Evolutionary conservation across 2,888 invertebrate species (phyloP).

Genomic region (Coecobrya sp.): DNA sequence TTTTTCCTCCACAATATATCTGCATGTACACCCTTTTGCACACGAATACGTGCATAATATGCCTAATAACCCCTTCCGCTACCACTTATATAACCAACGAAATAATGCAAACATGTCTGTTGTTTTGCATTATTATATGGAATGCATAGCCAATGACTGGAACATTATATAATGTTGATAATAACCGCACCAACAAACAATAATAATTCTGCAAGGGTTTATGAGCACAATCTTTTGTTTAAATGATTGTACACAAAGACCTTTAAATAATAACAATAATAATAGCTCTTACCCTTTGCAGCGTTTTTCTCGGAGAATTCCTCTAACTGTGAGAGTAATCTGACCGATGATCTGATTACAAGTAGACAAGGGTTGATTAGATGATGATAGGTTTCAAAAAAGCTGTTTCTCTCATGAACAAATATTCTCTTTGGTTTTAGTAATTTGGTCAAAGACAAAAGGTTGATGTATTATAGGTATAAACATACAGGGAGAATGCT

Average conservation of each 20-base stretch:
- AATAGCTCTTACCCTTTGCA: constrained; percentile 29
- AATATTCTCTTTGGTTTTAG: constrained; percentile 19
- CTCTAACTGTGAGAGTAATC: constrained; percentile 74
- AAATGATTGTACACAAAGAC: constrained; percentile 11
- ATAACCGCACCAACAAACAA: background rate
- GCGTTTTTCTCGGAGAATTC: constrained; percentile 18
- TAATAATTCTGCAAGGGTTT: background rate
- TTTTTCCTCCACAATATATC: background rate
- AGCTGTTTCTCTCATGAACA: constrained; percentile 57
- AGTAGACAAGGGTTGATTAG: constrained; percentile 81
- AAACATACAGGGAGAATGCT: background rate
- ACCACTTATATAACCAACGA: background rate
- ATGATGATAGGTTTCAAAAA: constrained; percentile 81
- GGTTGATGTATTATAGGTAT: constrained; percentile 39
- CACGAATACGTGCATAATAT: background rate
- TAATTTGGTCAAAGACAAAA: constrained; percentile 62
- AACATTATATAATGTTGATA: constrained; percentile 2
- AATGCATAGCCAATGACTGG: constrained; percentile 1
- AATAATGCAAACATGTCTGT: constrained; percentile 25
- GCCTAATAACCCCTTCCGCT: background rate
- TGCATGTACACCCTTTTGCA: background rate
- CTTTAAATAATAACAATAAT: constrained; percentile 52
- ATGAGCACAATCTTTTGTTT: background rate
- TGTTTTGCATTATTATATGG: constrained; percentile 33
- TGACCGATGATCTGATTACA: constrained; percentile 80